Evolutionary conservation across 1,140 invertebrate genomes (phyloP), one percentile per base, ranked within the genome.

Genomic region (Idris sp.): DNA sequence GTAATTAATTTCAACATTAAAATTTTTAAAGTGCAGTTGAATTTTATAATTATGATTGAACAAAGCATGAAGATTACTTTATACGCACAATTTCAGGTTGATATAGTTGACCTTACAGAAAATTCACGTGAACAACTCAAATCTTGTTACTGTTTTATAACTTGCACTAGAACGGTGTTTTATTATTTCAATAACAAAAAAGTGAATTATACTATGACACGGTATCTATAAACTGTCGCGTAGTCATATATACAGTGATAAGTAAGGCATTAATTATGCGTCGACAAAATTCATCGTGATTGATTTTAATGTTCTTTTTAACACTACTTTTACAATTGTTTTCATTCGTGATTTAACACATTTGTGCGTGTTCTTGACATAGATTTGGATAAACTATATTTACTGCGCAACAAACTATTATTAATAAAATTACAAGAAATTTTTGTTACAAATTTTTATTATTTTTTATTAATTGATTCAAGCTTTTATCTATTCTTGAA

Each of bases 61-160:
- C n/a, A n/a, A n/a, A n/a, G n/a, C n/a, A n/a, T n/a, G n/a, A n/a
- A n/a, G n/a, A n/a, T n/a, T n/a, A n/a, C n/a, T n/a, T n/a, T n/a
- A n/a, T 40, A 56, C 26, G 51, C 41, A 58, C 10, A 51, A 26
- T 58, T 58, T 41, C 13, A 49, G 26, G 26, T 56, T 15, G n/a
- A n/a, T n/a, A 67, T 31, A 48, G 41, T 4, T 56, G 49, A 67
- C 62, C 61, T 65, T 31, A 44, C 13, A 13, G 48, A 48, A 38
- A 25, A 26, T 41, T 31, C 35, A 51, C 10, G 31, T 40, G n/a
- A 33, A 18, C 26, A 7, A 15, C 30, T 64, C 18, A 51, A 40
- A 41, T 30, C 11, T 51, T 35, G 26, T 49, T 30, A 59, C 2
- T 58, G 7, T 59, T 58, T 48, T 41, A 54, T 51, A 30, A 25